A percentile compares a stretch with the other conserved stretches of the same genome.
These are phyloP conservation scores for Ginglymostoma cirratum DNA, from an alignment of 2,113 vertebrate genomes.

Conservation along the genomic window DNA sequence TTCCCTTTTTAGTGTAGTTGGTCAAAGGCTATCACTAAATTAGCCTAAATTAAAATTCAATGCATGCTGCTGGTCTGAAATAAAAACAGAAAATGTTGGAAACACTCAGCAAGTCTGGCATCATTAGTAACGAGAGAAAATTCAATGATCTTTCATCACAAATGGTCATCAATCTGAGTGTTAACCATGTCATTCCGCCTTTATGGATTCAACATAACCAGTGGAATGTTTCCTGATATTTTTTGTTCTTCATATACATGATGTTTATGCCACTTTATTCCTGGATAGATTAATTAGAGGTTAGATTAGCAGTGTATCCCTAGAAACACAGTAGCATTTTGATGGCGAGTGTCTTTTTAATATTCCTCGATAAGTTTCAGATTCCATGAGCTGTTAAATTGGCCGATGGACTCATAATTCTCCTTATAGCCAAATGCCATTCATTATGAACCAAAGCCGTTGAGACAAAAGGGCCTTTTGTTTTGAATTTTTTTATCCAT, in stretches of 20 bases:
- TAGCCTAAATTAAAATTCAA: background rate
- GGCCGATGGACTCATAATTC: background rate
- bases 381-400: background rate
- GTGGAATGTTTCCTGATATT: background rate
- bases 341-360: background rate
- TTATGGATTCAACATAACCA: background rate
- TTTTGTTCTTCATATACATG: background rate
- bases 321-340: background rate
- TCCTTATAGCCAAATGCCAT: background rate
- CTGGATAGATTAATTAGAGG: background rate
- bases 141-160: background rate
- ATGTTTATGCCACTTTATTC: background rate
- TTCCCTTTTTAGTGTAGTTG: background rate
- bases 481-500: conserved; percentile 24
- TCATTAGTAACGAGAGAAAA: background rate
- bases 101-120: background rate
- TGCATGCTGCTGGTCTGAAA: background rate
- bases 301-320: background rate
- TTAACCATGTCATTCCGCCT: background rate
- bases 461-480: conserved; percentile 1
- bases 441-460: background rate
- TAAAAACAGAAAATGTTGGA: background rate
- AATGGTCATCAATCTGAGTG: background rate
- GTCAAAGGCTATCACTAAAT: background rate
- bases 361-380: background rate